Conservation (phyloP, 2,797 vertebrate genomes). For the Varecia variegata region DNA sequence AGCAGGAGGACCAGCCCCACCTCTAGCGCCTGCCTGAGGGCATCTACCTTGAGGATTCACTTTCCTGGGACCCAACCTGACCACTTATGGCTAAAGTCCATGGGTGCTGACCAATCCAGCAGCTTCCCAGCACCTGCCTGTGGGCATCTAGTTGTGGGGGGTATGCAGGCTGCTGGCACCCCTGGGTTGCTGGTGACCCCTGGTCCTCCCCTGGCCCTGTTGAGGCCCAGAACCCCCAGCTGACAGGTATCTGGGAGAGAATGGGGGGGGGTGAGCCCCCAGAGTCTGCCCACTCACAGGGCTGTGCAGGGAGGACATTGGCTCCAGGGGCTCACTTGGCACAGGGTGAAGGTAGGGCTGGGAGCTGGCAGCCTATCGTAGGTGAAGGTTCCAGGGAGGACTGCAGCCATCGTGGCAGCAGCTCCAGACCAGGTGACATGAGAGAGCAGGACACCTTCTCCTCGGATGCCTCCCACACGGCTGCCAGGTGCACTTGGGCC, state of each 20-base stretch:
- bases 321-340: not conserved
- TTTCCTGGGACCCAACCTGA: not conserved
- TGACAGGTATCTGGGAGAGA: not conserved
- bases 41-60: not conserved
- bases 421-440: not conserved
- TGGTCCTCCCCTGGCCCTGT: not conserved
- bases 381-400: not conserved
- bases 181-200: not conserved
- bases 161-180: not conserved
- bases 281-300: not conserved
- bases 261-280: not conserved
- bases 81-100: not conserved
- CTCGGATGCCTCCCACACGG: not conserved
- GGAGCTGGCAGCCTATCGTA: not conserved
- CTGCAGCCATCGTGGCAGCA: not conserved
- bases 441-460: not conserved
- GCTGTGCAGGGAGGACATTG: not conserved
- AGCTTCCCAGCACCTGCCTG: not conserved
- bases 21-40: not conserved
- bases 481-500: not conserved
- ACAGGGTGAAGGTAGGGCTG: not conserved
- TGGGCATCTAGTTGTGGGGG: not conserved
- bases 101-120: not conserved
- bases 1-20: not conserved
- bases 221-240: not conserved